phyloP scores from a whole-genome alignment of 1,140 invertebrate species.

The Eurosta solidaginis region DNA sequence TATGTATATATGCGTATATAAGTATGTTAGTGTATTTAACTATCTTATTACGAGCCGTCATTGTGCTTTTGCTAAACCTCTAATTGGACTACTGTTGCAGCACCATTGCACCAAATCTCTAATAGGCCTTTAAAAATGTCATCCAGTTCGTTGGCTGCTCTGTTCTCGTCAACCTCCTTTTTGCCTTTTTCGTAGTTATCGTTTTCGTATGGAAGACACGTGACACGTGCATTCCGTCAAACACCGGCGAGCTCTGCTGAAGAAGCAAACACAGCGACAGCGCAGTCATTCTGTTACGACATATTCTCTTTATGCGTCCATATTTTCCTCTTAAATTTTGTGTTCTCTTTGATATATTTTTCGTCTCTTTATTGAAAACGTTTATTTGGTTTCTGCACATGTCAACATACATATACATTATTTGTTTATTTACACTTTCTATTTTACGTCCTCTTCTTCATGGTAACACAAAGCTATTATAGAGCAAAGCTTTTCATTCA shows the following conservation, averaged over 20 bases:
- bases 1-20: no score
- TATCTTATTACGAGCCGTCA: neutral
- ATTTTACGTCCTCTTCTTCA: no score
- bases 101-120: neutral
- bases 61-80: neutral
- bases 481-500: neutral
- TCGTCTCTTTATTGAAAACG: no score
- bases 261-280: no score
- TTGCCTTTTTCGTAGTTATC: neutral
- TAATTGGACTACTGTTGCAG: neutral
- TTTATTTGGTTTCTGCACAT: no score
- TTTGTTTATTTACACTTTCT: no score
- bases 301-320: no score
- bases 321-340: no score
- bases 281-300: no score
- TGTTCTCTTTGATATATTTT: no score
- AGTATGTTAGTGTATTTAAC: no score
- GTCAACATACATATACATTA: no score
- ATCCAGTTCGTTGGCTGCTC: neutral
- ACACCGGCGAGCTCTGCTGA: neutral
- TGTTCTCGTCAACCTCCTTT: slow-evolving; percentile 5
- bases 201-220: neutral
- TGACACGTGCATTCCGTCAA: slow-evolving; percentile 10
- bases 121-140: neutral
- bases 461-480: neutral